phyloP scores from a whole-genome alignment of 2,797 vertebrate species.

The Acipenser oxyrinchus region DNA sequence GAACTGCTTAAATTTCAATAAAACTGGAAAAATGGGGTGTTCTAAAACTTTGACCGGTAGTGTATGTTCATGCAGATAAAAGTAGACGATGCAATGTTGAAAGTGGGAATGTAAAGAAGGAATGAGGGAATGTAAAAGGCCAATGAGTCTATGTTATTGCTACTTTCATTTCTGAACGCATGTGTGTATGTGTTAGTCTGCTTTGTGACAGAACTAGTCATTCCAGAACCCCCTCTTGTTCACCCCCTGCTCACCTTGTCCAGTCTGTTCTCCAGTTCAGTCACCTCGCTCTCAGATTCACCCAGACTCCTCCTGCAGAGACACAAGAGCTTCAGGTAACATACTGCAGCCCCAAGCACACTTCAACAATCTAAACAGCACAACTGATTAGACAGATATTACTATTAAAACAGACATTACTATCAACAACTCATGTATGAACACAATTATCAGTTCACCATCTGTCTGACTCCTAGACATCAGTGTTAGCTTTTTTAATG shows the following conservation, averaged over 20 bases:
- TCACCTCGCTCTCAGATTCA: constrained; percentile 47
- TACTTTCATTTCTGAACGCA: neutral
- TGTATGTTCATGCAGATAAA: too few species aligned
- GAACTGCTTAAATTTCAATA: too few species aligned
- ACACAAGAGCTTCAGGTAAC: neutral
- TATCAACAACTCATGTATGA: neutral
- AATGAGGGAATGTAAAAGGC: neutral
- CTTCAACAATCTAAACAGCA: neutral
- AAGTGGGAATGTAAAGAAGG: neutral
- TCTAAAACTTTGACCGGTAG: too few species aligned
- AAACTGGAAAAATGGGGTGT: too few species aligned
- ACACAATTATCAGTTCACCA: too few species aligned
- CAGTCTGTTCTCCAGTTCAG: constrained; percentile 42
- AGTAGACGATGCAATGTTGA: neutral
- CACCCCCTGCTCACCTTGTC: constrained; percentile 43
- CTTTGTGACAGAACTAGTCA: neutral
- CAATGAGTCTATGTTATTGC: neutral
- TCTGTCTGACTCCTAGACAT: too few species aligned
- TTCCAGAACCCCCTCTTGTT: neutral
- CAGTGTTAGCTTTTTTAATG: too few species aligned
- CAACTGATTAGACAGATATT: neutral
- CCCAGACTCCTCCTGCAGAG: constrained; percentile 44
- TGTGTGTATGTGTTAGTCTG: neutral
- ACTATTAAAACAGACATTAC: neutral
- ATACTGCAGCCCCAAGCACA: neutral